Evolutionary conservation across 2,888 invertebrate genomes (phyloP).

Genomic region (Autographa gamma): DNA sequence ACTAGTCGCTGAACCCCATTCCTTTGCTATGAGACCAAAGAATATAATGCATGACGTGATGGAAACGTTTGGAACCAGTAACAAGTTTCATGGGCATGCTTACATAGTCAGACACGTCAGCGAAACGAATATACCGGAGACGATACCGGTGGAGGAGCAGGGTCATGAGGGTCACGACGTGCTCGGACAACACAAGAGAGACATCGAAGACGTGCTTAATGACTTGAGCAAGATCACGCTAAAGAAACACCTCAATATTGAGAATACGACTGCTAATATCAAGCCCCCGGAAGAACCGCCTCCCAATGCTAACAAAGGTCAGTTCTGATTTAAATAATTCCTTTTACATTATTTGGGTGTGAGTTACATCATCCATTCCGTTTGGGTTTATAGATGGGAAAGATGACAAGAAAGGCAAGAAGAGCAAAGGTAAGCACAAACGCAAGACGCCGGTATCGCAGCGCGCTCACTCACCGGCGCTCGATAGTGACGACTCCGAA

Average conservation of each 20-base stretch:
- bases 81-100: constrained; percentile 74
- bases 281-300: constrained; percentile 79
- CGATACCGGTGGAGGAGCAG: constrained; percentile 73
- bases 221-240: constrained; percentile 85
- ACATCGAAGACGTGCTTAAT: constrained; percentile 83
- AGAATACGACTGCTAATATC: constrained; percentile 85
- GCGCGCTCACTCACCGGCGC: constrained; percentile 65
- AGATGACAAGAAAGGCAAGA: constrained; percentile 80
- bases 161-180: constrained; percentile 69
- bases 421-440: constrained; percentile 78
- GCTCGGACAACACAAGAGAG: constrained; percentile 58
- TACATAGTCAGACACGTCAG: constrained; percentile 82
- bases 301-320: constrained; percentile 69
- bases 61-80: constrained; percentile 82
- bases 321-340: background rate
- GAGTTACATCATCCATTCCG: background rate
- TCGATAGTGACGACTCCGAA: constrained; percentile 83
- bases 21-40: constrained; percentile 80
- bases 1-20: constrained; percentile 81
- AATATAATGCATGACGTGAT: constrained; percentile 86
- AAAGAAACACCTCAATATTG: constrained; percentile 83
- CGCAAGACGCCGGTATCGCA: constrained; percentile 62
- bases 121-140: constrained; percentile 73
- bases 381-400: constrained; percentile 60
- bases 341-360: background rate